Evolutionary conservation across 2,888 invertebrate genomes (phyloP).

Genomic region (Cheiracanthium punctorium): DNA sequence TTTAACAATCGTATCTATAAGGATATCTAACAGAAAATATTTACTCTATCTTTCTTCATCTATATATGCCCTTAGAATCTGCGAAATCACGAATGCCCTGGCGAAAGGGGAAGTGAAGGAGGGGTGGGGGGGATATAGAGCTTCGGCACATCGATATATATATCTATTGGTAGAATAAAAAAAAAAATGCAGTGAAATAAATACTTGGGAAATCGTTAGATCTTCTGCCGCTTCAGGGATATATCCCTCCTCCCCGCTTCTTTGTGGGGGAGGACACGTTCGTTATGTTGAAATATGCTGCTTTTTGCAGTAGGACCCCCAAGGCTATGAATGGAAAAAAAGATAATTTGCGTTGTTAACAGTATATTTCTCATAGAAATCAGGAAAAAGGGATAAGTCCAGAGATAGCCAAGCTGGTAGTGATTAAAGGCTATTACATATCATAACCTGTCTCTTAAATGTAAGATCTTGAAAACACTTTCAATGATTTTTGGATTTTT

Average conservation of each 20-base stretch:
- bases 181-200: neutral
- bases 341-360: slow-evolving; percentile 2
- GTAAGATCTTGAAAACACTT: too few relatives aligned
- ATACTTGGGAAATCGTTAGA: slow-evolving; percentile 2
- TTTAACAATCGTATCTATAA: neutral
- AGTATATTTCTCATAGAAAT: neutral
- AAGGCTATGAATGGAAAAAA: neutral
- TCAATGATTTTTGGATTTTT: too few relatives aligned
- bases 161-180: neutral
- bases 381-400: neutral
- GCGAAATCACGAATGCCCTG: slow-evolving; percentile 1
- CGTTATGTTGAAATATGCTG: neutral
- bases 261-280: neutral
- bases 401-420: neutral
- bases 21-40: slow-evolving; percentile 15
- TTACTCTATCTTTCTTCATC: neutral
- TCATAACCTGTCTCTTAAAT: too few relatives aligned
- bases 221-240: neutral
- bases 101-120: neutral
- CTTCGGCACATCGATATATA: too few relatives aligned
- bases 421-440: neutral
- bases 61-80: neutral
- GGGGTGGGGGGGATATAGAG: too few relatives aligned
- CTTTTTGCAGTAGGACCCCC: neutral
- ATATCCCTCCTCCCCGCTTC: neutral